A percentile compares a stretch with the other conserved stretches of the same genome.
phyloP scores from a whole-genome alignment of 1,140 invertebrate species.

The Sarcophaga peregrina region DNA sequence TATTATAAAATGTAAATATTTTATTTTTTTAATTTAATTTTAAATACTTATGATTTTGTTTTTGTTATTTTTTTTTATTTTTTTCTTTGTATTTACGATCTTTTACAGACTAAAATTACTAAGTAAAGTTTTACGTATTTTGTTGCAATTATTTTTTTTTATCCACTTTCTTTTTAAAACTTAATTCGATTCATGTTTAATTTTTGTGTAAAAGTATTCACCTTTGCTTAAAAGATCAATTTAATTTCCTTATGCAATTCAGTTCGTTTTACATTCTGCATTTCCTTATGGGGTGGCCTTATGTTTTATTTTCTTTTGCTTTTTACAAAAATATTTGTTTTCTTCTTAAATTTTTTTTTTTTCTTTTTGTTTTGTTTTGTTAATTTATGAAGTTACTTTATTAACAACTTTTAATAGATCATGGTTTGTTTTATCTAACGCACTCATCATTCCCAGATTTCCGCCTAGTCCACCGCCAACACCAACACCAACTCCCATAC shows the following conservation, averaged over 20 bases:
- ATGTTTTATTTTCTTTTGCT: not conserved
- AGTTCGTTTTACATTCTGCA: not conserved
- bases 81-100: conserved; percentile 54
- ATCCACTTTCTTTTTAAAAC: not conserved
- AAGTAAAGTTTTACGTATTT: conserved; percentile 57
- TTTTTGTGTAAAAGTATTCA: not conserved
- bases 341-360: conserved; percentile 28
- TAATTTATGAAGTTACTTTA: conserved; percentile 71
- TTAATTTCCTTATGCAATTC: conserved; percentile 29
- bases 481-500: conserved; percentile 60
- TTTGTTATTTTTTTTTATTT: not conserved
- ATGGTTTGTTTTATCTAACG: conserved; percentile 71
- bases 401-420: conserved; percentile 72
- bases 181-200: conserved; percentile 7
- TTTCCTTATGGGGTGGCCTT: not conserved
- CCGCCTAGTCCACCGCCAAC: conserved; percentile 55
- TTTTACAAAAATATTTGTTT: not conserved
- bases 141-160: conserved; percentile 36
- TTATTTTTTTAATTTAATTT: not conserved
- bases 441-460: conserved; percentile 67
- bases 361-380: too few species aligned
- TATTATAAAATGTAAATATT: conserved; percentile 7
- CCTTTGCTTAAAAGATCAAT: not conserved
- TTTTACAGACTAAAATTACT: conserved; percentile 55
- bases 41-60: conserved; percentile 2